Evolutionary conservation across 2,888 invertebrate species (phyloP), one percentile per base, ranked within the genome.

Genomic region (Ochlodes sylvanus): DNA sequence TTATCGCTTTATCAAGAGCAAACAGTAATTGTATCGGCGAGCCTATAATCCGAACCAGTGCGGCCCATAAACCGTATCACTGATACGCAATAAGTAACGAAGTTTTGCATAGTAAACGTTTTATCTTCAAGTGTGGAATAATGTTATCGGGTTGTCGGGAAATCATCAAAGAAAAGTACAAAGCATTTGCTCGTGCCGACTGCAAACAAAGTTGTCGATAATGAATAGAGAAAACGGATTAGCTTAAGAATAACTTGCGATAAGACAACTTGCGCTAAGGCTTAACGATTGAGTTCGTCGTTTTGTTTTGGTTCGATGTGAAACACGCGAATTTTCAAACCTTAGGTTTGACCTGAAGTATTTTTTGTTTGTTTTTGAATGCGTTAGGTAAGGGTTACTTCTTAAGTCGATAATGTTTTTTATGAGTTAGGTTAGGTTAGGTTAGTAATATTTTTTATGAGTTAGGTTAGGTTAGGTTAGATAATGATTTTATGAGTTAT

Each of bases 111-210:
- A 62, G 57, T 52, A 52, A 58, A 47, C 12, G 9, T 12, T 44
- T 64, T 67, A 67, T 67, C 54, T 72, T 73, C 65, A 74, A 76
- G 58, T 76, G 69, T 52, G 54, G 67, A 73, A 77, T 74, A 79
- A 80, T 76, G 75, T 74, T 79, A 80, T 79, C 79, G 71, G 69
- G 19, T 17, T 21, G 82, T 78, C 84, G 83, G 83, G 67, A 72
- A 67, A 73, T 71, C 71, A 71, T 79, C 80, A 81, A 84, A 82
- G 82, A 73, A 76, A 77, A 69, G 47, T 60, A 72, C 73, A 74
- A 76, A 75, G 71, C 72, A 69, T 70, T 72, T 47, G 70, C 74
- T 75, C 76, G 74, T 76, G 73, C 71, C 68, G 62, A 70, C 75
- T 69, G 73, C 76, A 81, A 77, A 81, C 79, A 79, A 71, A 75